phyloP scores from a whole-genome alignment of 2,888 invertebrate genomes.

The Incurvaria masculella region DNA sequence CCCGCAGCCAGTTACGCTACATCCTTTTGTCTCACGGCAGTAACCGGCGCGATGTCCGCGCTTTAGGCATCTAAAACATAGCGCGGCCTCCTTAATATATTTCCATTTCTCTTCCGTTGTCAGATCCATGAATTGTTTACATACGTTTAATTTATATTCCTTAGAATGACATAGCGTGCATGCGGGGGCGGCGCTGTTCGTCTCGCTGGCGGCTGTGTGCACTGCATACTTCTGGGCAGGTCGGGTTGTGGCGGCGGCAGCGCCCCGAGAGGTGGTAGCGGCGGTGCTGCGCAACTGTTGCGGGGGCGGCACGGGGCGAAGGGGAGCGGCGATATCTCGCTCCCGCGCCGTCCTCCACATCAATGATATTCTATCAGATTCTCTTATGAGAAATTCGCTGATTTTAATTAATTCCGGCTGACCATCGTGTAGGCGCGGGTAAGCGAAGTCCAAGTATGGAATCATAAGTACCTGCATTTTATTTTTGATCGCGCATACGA shows the following conservation, averaged over 20 bases:
- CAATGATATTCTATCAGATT: background rate
- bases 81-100: background rate
- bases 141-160: background rate
- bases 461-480: background rate
- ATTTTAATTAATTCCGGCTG: background rate
- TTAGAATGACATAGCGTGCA: background rate
- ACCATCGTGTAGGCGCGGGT: background rate
- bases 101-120: background rate
- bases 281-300: background rate
- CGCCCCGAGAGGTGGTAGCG: background rate
- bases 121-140: background rate
- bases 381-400: background rate
- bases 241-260: background rate
- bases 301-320: background rate
- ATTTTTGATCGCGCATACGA: background rate
- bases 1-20: conserved; percentile 5
- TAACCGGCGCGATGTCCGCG: background rate
- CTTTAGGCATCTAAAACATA: conserved; percentile 9
- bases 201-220: background rate
- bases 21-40: conserved; percentile 3
- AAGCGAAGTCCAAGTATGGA: background rate
- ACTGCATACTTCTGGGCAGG: background rate
- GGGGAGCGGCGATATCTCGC: background rate
- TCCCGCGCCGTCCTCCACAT: background rate
- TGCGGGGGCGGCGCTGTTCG: background rate